Conservation (phyloP, 2,113 vertebrate species). For the Vicugna pacos region DNA sequence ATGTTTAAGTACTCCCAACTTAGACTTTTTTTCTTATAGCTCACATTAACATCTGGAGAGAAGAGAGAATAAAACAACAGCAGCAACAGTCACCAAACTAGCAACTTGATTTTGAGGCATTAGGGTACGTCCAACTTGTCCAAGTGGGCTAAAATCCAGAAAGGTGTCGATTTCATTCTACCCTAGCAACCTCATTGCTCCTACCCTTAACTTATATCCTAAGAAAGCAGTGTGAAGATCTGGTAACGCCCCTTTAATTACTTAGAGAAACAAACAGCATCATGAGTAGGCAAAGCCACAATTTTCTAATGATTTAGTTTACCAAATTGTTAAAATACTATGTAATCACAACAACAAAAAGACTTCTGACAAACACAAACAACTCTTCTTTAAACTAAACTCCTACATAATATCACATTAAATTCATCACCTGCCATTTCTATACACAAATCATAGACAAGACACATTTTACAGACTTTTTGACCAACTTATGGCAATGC, state of each 20-base stretch:
- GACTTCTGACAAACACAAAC: background rate
- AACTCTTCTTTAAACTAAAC: constrained; percentile 21
- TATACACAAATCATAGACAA: constrained; percentile 44
- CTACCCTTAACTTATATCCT: background rate
- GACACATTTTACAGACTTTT: constrained; percentile 5
- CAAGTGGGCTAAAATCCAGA: background rate
- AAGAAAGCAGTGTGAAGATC: background rate
- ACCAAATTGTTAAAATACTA: constrained; percentile 15
- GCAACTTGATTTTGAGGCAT: background rate
- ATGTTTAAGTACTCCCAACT: constrained; percentile 35
- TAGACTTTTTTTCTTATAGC: background rate
- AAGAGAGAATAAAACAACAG: background rate
- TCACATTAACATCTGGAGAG: constrained; percentile 9
- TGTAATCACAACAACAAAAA: constrained; percentile 17
- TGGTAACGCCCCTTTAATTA: background rate
- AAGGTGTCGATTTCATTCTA: background rate
- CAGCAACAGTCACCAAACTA: background rate
- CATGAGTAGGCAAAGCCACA: background rate
- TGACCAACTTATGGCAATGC: background rate
- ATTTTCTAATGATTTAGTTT: constrained; percentile 40
- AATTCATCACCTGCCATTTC: background rate
- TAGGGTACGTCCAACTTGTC: background rate
- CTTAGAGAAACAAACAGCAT: background rate
- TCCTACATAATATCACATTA: background rate
- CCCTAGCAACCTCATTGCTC: background rate